Percentiles rank a stretch among this genome's conserved stretches.
phyloP scores from a whole-genome alignment of 2,888 invertebrate genomes.

The Drosophila neotestacea region DNA sequence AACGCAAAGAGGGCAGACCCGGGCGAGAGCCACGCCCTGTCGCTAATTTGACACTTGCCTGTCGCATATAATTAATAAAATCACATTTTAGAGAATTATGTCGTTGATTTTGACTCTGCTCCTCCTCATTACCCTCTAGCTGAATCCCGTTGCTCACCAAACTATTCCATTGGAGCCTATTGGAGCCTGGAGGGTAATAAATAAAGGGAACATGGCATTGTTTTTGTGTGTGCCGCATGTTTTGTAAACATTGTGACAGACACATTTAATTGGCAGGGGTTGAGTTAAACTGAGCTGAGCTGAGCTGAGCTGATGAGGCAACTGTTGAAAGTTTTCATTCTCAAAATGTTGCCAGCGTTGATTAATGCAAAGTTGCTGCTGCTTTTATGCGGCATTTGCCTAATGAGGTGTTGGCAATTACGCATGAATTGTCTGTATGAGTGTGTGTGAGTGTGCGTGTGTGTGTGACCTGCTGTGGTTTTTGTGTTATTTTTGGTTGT shows the following conservation, averaged over 20 bases:
- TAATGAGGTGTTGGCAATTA: conserved; percentile 76
- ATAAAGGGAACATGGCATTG: background rate
- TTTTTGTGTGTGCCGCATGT: conserved; percentile 16
- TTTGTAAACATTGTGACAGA: conserved; percentile 65
- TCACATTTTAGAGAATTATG: conserved; percentile 71
- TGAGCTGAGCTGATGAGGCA: conserved; percentile 34
- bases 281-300: conserved; percentile 11
- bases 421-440: conserved; percentile 34
- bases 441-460: conserved; percentile 22
- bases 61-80: conserved; percentile 80
- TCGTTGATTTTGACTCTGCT: conserved; percentile 57
- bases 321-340: conserved; percentile 52
- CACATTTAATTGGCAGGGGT: conserved; percentile 59
- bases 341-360: conserved; percentile 43
- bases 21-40: conserved; percentile 39
- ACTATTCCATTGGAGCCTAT: conserved; percentile 8
- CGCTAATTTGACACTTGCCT: conserved; percentile 75
- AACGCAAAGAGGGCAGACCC: background rate
- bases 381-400: conserved; percentile 55
- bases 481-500: conserved; percentile 53
- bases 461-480: conserved; percentile 24
- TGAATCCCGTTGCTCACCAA: conserved; percentile 5
- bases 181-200: background rate
- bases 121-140: conserved; percentile 5
- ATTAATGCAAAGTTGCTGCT: conserved; percentile 64